A percentile compares a stretch with the other conserved stretches of the same genome.
Evolutionary conservation across 2,113 vertebrate genomes (phyloP).

Genomic region (Stercorarius parasiticus): DNA sequence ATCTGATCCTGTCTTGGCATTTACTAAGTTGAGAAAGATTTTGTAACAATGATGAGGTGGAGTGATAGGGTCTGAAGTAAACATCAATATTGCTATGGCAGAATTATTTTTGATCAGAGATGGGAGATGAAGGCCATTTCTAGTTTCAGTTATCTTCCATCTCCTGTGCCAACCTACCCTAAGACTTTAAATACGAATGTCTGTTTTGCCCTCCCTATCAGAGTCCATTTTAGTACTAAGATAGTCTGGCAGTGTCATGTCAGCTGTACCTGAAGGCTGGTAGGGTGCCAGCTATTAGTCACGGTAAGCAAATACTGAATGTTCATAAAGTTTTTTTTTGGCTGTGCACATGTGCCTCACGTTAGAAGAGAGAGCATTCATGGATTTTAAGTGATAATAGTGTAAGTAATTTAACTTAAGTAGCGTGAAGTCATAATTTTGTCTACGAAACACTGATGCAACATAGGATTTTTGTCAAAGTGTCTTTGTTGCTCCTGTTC

Average conservation of each 20-base stretch:
- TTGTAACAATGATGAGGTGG: neutral
- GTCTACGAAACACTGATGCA: neutral
- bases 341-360: neutral
- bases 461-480: neutral
- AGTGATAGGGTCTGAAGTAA: neutral
- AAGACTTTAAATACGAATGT: neutral
- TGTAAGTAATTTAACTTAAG: neutral
- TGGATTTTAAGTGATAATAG: neutral
- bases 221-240: neutral
- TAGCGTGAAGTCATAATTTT: neutral
- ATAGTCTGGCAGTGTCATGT: neutral
- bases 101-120: neutral
- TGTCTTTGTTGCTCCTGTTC: neutral
- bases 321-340: neutral
- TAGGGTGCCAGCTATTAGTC: neutral
- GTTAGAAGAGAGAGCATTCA: neutral
- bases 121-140: neutral
- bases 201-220: neutral
- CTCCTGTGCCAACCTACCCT: neutral
- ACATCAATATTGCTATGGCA: neutral
- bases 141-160: neutral
- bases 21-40: neutral
- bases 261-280: neutral
- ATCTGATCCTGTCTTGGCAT: neutral
- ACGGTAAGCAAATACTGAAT: neutral